A percentile compares a stretch with the other conserved stretches of the same genome.
Evolutionary conservation across 2,888 invertebrate genomes (phyloP).

Genomic region (Ephialtes manifestator): DNA sequence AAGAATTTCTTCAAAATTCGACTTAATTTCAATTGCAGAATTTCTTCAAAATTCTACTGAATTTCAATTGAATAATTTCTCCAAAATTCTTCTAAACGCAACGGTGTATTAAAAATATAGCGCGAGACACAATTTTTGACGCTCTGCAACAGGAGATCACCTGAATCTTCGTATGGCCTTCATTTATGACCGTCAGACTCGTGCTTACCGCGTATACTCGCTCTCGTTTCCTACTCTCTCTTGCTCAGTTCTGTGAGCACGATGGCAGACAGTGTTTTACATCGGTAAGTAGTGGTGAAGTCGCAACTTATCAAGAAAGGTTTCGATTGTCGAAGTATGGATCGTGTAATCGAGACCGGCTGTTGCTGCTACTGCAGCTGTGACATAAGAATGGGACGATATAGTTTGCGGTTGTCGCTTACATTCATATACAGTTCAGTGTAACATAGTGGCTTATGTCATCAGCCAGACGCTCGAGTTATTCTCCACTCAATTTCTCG

Average conservation of each 20-base stretch:
- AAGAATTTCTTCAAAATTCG: too few relatives aligned
- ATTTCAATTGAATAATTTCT: too few relatives aligned
- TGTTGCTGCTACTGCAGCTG: constrained; percentile 8
- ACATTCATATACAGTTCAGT: background rate
- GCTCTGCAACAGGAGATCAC: background rate
- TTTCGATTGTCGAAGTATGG: constrained; percentile 24
- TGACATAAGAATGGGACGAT: constrained; percentile 19
- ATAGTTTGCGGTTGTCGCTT: constrained; percentile 8
- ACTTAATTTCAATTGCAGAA: too few relatives aligned
- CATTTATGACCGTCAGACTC: background rate
- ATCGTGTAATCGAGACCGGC: constrained; percentile 25
- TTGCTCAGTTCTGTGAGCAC: background rate
- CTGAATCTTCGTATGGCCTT: background rate
- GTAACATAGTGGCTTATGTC: background rate
- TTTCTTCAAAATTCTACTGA: too few relatives aligned
- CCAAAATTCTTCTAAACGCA: background rate
- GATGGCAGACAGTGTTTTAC: background rate
- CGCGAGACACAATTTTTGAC: background rate
- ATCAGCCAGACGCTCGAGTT: background rate
- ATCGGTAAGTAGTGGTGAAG: background rate
- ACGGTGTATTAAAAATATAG: background rate
- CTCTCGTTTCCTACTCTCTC: constrained; percentile 21
- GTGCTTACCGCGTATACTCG: background rate
- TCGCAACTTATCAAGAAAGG: constrained; percentile 15
- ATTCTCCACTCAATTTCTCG: background rate